A percentile compares a stretch with the other conserved stretches of the same genome.
These are phyloP conservation scores for Plebejus melissa DNA, from an alignment of 2,888 invertebrate genomes.

Conservation along the genomic window DNA sequence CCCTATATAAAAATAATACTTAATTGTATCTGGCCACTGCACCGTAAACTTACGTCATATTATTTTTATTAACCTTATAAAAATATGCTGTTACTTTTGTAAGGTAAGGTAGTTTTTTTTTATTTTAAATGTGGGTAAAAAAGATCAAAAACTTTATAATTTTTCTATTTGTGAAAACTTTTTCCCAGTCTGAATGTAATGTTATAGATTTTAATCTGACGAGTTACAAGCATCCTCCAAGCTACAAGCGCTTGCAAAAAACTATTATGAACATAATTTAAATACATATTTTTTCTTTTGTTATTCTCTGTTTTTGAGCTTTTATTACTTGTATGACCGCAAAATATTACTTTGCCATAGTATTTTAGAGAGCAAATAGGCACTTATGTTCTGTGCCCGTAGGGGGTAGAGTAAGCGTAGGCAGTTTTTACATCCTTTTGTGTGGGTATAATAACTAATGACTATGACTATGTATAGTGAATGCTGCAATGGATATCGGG, in stretches of 20 bases:
- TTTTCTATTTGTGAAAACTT: background rate
- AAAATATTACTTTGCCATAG: constrained; percentile 10
- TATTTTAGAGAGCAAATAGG: background rate
- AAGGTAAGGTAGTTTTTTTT: background rate
- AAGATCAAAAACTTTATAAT: too few relatives aligned
- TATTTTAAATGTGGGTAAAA: too few relatives aligned
- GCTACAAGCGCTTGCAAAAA: background rate
- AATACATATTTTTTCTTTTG: background rate
- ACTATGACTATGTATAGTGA: background rate
- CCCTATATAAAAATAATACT: too few relatives aligned
- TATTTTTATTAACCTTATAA: too few relatives aligned
- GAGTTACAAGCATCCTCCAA: background rate
- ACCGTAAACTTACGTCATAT: too few relatives aligned
- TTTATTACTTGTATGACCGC: background rate
- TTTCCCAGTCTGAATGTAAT: background rate
- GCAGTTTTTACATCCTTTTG: constrained; percentile 6
- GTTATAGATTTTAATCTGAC: constrained; percentile 6
- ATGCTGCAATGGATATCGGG: background rate
- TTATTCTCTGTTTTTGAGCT: background rate
- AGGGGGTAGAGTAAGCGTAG: constrained; percentile 14
- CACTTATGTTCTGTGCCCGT: background rate
- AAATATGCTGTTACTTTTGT: too few relatives aligned
- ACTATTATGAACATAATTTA: background rate
- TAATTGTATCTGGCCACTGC: too few relatives aligned
- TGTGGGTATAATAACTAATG: constrained; percentile 1